A percentile compares a stretch with the other conserved stretches of the same genome.
phyloP scores from a whole-genome alignment of 1,140 invertebrate genomes.

The Camponotus vicinus region DNA sequence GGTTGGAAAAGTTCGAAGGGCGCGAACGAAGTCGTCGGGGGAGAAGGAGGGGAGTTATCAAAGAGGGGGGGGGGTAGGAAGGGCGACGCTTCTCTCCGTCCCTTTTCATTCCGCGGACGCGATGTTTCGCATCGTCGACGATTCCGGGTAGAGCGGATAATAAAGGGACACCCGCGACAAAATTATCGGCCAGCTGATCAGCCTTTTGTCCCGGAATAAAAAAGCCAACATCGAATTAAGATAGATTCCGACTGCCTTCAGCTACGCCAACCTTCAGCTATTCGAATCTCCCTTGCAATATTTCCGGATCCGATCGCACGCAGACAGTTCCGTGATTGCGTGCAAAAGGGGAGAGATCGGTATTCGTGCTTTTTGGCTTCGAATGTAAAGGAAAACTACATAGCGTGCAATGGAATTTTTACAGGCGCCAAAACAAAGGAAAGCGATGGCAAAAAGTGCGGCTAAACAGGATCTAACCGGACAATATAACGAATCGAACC shows the following conservation, averaged over 20 bases:
- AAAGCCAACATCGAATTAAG: conserved; percentile 18
- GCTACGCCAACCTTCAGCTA: too few species aligned
- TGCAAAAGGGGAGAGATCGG: too few species aligned
- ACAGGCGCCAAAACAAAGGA: too few species aligned
- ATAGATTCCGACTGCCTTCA: too few species aligned
- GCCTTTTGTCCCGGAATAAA: conserved; percentile 25
- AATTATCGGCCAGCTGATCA: conserved; percentile 14
- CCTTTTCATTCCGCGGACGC: conserved; percentile 4
- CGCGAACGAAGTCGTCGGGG: conserved; percentile 32
- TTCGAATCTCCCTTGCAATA: too few species aligned
- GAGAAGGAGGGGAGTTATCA: conserved; percentile 31
- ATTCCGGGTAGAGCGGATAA: conserved; percentile 23
- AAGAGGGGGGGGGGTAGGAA: background rate
- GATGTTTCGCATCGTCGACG: conserved; percentile 24
- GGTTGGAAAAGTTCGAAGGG: conserved; percentile 53
- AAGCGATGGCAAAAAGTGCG: background rate
- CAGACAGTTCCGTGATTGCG: too few species aligned
- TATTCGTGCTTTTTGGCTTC: too few species aligned
- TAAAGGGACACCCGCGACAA: conserved; percentile 20
- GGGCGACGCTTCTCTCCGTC: background rate
- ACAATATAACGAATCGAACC: conserved; percentile 43
- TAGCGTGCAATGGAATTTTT: background rate
- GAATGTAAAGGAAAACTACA: conserved; percentile 1
- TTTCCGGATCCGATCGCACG: too few species aligned
- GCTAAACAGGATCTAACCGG: background rate